phyloP scores from a whole-genome alignment of 2,888 invertebrate genomes.

The Polyommatus iphigenia region DNA sequence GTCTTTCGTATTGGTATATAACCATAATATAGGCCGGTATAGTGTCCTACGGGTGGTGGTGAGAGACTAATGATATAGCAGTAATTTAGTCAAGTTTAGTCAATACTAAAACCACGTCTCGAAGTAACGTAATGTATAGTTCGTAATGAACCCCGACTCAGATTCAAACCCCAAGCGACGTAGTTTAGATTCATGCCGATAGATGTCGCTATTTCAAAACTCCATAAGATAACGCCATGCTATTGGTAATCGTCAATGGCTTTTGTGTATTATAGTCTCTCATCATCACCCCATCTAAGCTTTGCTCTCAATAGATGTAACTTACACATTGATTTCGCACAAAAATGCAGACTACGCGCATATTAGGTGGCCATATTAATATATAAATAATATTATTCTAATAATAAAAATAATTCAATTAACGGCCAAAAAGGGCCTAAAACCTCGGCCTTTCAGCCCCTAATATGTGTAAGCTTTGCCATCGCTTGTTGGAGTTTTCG shows the following conservation, averaged over 20 bases:
- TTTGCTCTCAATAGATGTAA: conserved; percentile 57
- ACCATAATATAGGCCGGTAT: conserved; percentile 28
- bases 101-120: not conserved
- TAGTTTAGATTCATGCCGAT: not conserved
- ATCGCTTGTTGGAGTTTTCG: conserved; percentile 42
- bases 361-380: conserved; percentile 32
- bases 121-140: not conserved
- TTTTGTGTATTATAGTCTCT: not conserved
- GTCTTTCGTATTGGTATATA: conserved; percentile 50
- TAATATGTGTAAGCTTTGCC: conserved; percentile 17
- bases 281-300: conserved; percentile 47
- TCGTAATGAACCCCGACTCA: not conserved
- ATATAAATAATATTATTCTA: not conserved
- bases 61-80: conserved; percentile 50
- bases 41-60: conserved; percentile 42
- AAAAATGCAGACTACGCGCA: conserved; percentile 44
- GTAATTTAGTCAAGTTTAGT: conserved; percentile 13
- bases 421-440: conserved; percentile 1
- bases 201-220: not conserved
- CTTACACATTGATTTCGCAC: conserved; percentile 60
- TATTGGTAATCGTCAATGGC: not conserved
- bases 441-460: not conserved
- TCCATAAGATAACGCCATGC: no score
- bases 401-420: not conserved
- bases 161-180: not conserved